These are phyloP conservation scores for Drosophila fungiperda DNA, from an alignment of 2,888 invertebrate genomes.

Conservation along the genomic window DNA sequence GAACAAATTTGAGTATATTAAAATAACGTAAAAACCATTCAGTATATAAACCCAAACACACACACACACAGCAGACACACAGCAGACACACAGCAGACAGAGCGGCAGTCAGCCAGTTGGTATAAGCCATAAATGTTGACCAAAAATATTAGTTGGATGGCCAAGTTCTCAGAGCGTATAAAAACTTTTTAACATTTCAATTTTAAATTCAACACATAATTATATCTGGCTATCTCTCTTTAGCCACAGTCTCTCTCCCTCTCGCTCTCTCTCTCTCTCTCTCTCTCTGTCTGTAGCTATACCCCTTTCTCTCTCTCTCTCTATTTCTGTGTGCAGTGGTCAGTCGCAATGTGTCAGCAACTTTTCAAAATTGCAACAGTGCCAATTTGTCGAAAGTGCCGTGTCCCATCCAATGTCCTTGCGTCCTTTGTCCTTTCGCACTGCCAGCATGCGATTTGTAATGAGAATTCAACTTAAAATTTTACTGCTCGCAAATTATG, in stretches of 20 bases:
- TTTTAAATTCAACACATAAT: conserved; percentile 77
- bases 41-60: conserved; percentile 7
- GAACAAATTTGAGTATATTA: conserved; percentile 54
- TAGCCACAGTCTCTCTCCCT: conserved; percentile 1
- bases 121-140: conserved; percentile 71
- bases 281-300: neutral
- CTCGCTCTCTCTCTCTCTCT: conserved; percentile 15
- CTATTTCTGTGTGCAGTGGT: conserved; percentile 10
- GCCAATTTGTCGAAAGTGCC: conserved; percentile 71
- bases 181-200: conserved; percentile 77
- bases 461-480: conserved; percentile 73
- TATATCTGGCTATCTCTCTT: conserved; percentile 49
- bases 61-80: conserved; percentile 5
- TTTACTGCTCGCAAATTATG: conserved; percentile 68
- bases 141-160: conserved; percentile 61
- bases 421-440: conserved; percentile 5
- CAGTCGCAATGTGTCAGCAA: conserved; percentile 68
- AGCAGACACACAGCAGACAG: conserved; percentile 14
- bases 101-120: conserved; percentile 22
- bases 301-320: neutral
- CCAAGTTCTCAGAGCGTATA: conserved; percentile 52
- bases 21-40: conserved; percentile 49
- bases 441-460: conserved; percentile 46
- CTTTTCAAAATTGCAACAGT: conserved; percentile 72
- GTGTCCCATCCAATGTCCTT: conserved; percentile 22